Percentiles rank a stretch among this genome's conserved stretches.
Conservation (phyloP, 2,888 invertebrate genomes). For the Nephrotoma flavescens region DNA sequence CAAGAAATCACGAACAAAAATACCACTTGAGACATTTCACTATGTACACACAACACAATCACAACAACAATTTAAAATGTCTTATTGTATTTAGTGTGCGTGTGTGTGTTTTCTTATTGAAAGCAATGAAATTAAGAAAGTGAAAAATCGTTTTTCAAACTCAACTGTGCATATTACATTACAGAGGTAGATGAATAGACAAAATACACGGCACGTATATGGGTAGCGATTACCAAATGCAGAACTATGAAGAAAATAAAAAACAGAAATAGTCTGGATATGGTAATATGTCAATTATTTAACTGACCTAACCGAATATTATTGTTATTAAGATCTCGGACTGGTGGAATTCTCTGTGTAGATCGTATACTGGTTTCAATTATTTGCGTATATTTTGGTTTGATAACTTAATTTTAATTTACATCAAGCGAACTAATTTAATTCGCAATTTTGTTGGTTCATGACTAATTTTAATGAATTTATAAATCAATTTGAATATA, state of each 20-base stretch:
- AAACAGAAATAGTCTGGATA: background rate
- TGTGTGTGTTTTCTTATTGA: background rate
- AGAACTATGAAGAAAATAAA: background rate
- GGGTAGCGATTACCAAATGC: background rate
- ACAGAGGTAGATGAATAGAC: background rate
- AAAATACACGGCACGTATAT: background rate
- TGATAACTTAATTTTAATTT: background rate
- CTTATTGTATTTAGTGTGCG: background rate
- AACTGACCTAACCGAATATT: background rate
- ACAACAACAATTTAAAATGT: background rate
- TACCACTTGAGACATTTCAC: background rate
- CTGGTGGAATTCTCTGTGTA: background rate
- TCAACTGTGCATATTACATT: background rate
- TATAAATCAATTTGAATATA: background rate
- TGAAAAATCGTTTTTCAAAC: background rate
- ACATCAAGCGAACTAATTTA: background rate
- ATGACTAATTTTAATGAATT: background rate
- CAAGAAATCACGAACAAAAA: background rate
- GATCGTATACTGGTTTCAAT: too few relatives aligned
- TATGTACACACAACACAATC: background rate
- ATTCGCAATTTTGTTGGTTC: background rate
- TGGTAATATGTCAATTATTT: background rate
- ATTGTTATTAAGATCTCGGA: background rate
- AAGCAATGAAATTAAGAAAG: background rate
- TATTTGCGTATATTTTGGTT: background rate